Conservation (phyloP, 23 tunicate species). For the Ascidia mentula region DNA sequence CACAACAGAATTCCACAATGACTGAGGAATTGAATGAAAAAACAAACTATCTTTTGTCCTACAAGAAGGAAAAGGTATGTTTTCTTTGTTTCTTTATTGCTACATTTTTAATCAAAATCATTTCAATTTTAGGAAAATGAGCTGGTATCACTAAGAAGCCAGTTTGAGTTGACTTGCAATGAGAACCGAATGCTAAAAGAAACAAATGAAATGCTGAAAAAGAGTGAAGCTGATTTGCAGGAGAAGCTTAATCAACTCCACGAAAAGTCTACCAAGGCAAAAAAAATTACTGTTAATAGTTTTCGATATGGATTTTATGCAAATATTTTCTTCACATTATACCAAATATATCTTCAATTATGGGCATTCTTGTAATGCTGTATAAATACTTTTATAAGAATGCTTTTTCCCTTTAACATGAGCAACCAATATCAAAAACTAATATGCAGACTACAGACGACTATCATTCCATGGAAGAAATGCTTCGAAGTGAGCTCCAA, state of each 20-base stretch:
- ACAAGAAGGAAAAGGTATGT: conserved; percentile 42
- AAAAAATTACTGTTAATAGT: no score
- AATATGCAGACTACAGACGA: conserved; percentile 45
- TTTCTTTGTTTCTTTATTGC: no score
- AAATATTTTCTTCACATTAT: no score
- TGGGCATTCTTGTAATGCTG: no score
- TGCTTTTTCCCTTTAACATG: conserved; percentile 2
- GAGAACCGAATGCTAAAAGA: conserved; percentile 57
- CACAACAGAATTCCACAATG: conserved; percentile 41
- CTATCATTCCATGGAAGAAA: conserved; percentile 48
- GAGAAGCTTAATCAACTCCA: conserved; percentile 57
- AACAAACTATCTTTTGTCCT: conserved; percentile 33
- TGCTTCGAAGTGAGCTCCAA: conserved; percentile 74
- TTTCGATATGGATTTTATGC: no score
- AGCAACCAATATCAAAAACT: neutral
- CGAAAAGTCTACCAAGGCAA: conserved; percentile 53
- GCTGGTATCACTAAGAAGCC: conserved; percentile 48
- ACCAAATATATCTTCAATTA: no score
- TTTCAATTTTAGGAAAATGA: conserved; percentile 41
- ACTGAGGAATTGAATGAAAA: conserved; percentile 47
- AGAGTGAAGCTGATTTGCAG: conserved; percentile 32
- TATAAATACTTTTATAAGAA: no score
- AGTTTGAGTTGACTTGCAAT: conserved; percentile 44
- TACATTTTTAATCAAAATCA: neutral
- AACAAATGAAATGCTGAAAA: conserved; percentile 37